Percentiles rank a stretch among this genome's conserved stretches.
Evolutionary conservation across 2,797 vertebrate genomes (phyloP).

Genomic region (Spinus pinus): DNA sequence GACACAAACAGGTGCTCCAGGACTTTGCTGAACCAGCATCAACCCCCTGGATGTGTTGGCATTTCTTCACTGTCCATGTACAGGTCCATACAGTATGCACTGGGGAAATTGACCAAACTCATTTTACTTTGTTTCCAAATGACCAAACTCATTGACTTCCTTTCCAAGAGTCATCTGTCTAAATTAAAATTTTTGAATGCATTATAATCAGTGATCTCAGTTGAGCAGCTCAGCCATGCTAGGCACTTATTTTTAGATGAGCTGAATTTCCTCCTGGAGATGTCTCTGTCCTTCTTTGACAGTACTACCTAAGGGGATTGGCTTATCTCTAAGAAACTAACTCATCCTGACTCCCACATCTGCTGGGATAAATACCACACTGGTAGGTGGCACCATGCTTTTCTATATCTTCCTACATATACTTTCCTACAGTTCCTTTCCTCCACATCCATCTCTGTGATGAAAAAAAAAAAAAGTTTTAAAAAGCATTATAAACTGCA

Average conservation of each 20-base stretch:
- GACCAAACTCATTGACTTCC: neutral
- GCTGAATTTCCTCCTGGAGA: neutral
- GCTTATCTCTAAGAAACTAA: neutral
- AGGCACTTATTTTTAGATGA: neutral
- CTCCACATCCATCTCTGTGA: neutral
- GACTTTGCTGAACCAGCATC: neutral
- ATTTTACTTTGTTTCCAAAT: neutral
- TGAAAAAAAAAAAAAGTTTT: neutral
- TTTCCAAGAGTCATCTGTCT: neutral
- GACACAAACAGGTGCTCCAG: neutral
- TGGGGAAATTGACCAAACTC: neutral
- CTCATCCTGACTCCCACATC: neutral
- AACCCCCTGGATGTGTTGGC: rapidly evolving
- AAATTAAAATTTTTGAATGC: neutral
- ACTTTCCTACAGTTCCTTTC: neutral
- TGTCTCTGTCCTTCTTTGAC: neutral
- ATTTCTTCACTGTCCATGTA: neutral
- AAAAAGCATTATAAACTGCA: neutral
- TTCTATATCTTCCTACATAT: neutral
- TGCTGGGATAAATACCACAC: neutral
- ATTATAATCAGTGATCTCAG: neutral
- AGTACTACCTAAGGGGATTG: neutral
- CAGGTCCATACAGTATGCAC: neutral
- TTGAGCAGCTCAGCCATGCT: neutral
- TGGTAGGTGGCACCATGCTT: neutral